Base-by-base conservation (phyloP, 2,888 invertebrate species). In the Reticulitermes lucifugus region DNA sequence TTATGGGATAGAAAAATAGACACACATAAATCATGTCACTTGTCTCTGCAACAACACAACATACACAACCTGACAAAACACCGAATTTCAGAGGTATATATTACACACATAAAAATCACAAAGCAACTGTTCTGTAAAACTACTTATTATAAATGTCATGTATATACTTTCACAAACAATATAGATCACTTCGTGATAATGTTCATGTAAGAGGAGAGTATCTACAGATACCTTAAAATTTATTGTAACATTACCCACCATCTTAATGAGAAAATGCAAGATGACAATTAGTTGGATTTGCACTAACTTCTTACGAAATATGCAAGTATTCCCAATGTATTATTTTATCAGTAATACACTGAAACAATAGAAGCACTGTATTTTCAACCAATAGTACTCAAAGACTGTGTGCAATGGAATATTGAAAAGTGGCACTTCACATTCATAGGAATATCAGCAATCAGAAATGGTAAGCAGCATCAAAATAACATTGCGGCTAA, bases 1-100 rank as follows among this genome's bases (percentile, higher is more conserved):
- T 71, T 25, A 71, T 29, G 25, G 71, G 71, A 71, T 71, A 71
- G 25, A 71, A 71, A 71, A 71, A 71, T 71, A 71, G 29, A 71
- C 9, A 71, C 29, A 71, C 35, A 35, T 35, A 71, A 71, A 71
- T 71, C 71, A 71, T 25, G 25, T 35, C 10, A 71, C 35, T 71
- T 29, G 14, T 25, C 71, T 60, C 60, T 60, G 60, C 14, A 60
- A 60, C 60, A 9, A 71, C 35, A 14, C 7, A 71, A 71, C 29
- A 29, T 29, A 71, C 9, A 71, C 29, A 71, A 71, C 71, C 71
- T 29, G 71, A 71, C 71, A 71, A n/a, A 60, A 7, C 12, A 18
- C 21, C 12, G 71, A 71, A 29, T 3, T 71, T n/a, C 60, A 60
- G 55, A 22, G 14, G 6, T 71, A 14, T 71, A 29, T 18, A 29